phyloP scores from a whole-genome alignment of 2,797 vertebrate genomes.

The Hephaestus fuliginosus region DNA sequence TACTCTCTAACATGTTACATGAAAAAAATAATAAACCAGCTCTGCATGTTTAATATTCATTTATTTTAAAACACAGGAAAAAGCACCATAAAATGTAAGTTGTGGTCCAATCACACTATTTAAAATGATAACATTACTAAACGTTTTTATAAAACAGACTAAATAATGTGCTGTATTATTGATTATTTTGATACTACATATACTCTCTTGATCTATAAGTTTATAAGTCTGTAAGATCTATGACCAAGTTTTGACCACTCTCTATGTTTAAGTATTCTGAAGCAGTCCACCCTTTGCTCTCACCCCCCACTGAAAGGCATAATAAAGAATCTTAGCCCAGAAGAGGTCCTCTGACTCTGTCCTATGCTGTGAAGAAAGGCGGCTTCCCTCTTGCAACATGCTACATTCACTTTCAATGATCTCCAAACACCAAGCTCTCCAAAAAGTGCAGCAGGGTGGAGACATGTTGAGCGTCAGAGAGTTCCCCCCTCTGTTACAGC shows the following conservation, averaged over 20 bases:
- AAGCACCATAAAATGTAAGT: too few species aligned
- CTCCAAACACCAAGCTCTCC: slow-evolving; percentile 30
- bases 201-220: too few species aligned
- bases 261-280: slow-evolving; percentile 35
- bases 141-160: background rate
- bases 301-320: slow-evolving; percentile 17
- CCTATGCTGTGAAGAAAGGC: slow-evolving; percentile 46
- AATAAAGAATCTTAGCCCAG: slow-evolving; percentile 48
- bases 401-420: slow-evolving; percentile 31
- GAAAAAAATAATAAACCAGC: background rate
- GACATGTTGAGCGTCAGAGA: background rate
- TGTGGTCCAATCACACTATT: background rate
- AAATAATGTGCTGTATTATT: background rate
- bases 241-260: background rate
- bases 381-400: slow-evolving; percentile 35
- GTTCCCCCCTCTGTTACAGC: slow-evolving; percentile 19
- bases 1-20: background rate
- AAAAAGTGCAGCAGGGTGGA: slow-evolving; percentile 42
- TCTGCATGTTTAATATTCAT: background rate
- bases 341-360: slow-evolving; percentile 28
- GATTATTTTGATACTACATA: background rate
- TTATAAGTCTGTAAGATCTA: too few species aligned
- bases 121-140: background rate
- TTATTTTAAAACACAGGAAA: too few species aligned
- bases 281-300: slow-evolving; percentile 29